Base-by-base conservation (phyloP, 2,888 invertebrate species). In the Thymelicus acteon region DNA sequence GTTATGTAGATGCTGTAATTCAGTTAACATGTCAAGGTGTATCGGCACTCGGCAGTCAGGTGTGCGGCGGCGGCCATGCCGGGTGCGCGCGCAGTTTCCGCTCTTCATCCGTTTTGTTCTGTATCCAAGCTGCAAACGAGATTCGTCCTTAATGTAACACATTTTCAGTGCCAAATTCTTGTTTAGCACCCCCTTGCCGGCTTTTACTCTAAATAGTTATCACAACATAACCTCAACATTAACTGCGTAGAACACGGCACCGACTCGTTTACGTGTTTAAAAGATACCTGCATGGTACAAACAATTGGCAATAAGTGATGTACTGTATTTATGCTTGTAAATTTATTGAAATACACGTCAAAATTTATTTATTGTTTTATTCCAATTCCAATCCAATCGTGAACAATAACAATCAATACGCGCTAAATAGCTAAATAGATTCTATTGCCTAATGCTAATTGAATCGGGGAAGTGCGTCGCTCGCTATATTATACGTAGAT, bases 141-240 rank as follows among this genome's bases (percentile, higher is more conserved):
- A 89, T 81, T 86, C 83, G 83, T 80, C 86, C 88, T 86, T 92
- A 91, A 84, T 78, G 72, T 80, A 78, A 79, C 77, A 75, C 77
- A 75, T 75, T 80, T 88, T 90, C 82, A 85, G 90, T 86, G 78
- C 77, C 72, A 82, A 83, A 84, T 89, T 80, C 79, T 76, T 79
- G 74, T 78, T 74, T 74, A 75, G 77, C 76, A 74, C 79, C 79
- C 79, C 76, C 76, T 79, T 78, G 80, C 88, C 91, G 91, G 89
- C 87, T 88, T 90, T 85, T 87, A 81, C 82, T 81, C 82, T 84
- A 85, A 90, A 90, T 86, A 86, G 87, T 87, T 88, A 92, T 92
- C 90, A 93, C 90, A 93, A 93, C 93, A 93, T 93, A 93, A 93
- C 93, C 93, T 93, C 91, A 91, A 90, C 85, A 80, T 85, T 78